phyloP scores from a whole-genome alignment of 2,113 vertebrate genomes.

The Piaya cayana region DNA sequence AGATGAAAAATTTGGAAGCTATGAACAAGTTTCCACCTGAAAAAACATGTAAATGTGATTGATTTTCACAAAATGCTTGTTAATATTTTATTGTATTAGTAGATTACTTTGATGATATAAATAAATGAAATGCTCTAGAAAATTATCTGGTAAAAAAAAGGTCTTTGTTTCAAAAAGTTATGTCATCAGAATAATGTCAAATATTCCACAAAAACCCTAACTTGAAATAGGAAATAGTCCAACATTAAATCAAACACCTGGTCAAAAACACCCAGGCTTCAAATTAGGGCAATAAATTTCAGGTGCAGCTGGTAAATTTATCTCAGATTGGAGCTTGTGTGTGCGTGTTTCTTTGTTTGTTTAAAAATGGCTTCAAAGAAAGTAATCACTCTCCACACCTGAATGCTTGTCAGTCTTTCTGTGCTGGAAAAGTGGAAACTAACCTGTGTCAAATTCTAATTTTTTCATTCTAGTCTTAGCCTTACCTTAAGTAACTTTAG shows the following conservation, averaged over 20 bases:
- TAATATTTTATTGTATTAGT: not conserved
- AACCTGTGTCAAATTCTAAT: not conserved
- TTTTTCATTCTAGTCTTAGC: not conserved
- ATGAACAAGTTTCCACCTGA: not conserved
- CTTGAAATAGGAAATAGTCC: not conserved
- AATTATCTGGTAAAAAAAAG: not conserved
- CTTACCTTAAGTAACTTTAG: not conserved
- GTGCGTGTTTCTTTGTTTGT: not conserved
- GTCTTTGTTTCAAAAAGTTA: not conserved
- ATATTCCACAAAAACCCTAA: not conserved
- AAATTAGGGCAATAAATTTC: not conserved
- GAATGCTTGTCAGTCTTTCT: not conserved
- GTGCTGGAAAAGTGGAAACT: not conserved
- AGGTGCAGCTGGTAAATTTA: not conserved
- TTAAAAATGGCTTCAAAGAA: not conserved
- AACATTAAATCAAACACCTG: not conserved
- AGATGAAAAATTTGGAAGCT: not conserved
- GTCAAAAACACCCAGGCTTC: not conserved
- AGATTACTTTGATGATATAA: not conserved
- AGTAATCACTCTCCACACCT: not conserved
- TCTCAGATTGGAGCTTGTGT: not conserved
- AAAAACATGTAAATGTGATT: not conserved
- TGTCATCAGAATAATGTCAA: not conserved
- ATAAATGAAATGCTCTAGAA: not conserved
- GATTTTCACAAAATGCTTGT: not conserved